Conservation (phyloP, 2,797 vertebrate species). For the Catostomus latipinnis region DNA sequence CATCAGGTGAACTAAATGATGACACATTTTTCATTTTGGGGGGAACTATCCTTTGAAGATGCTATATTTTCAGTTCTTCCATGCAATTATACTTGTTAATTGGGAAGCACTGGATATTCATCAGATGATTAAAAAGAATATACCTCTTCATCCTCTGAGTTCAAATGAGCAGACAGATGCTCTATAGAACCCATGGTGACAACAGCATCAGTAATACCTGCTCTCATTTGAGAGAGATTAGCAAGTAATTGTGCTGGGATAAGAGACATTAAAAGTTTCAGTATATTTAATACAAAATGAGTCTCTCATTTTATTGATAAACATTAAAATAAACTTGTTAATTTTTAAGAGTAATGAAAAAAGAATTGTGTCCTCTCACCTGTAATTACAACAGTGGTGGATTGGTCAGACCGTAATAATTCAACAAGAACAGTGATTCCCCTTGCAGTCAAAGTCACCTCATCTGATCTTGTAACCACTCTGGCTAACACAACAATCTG, state of each 20-base stretch:
- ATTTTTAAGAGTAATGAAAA: neutral
- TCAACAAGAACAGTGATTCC: slow-evolving; percentile 73
- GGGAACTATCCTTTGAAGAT: neutral
- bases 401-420: slow-evolving; percentile 69
- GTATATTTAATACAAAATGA: neutral
- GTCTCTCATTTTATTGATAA: neutral
- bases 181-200: slow-evolving; percentile 72
- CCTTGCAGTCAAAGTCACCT: slow-evolving; percentile 74
- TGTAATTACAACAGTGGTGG: slow-evolving; percentile 68
- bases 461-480: slow-evolving; percentile 74
- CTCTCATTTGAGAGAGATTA: slow-evolving; percentile 74
- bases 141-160: slow-evolving; percentile 77
- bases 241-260: slow-evolving; percentile 75
- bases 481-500: slow-evolving; percentile 78
- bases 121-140: neutral
- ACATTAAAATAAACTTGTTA: neutral
- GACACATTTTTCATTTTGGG: too few relatives aligned
- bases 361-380: slow-evolving; percentile 62
- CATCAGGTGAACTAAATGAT: too few relatives aligned
- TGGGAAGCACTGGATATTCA: neutral
- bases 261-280: neutral
- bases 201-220: slow-evolving; percentile 77
- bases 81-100: neutral
- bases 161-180: slow-evolving; percentile 74
- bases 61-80: too few relatives aligned